Percentiles rank a stretch among this genome's conserved stretches.
phyloP scores from a whole-genome alignment of 1,140 invertebrate genomes.

The Solen grandis region DNA sequence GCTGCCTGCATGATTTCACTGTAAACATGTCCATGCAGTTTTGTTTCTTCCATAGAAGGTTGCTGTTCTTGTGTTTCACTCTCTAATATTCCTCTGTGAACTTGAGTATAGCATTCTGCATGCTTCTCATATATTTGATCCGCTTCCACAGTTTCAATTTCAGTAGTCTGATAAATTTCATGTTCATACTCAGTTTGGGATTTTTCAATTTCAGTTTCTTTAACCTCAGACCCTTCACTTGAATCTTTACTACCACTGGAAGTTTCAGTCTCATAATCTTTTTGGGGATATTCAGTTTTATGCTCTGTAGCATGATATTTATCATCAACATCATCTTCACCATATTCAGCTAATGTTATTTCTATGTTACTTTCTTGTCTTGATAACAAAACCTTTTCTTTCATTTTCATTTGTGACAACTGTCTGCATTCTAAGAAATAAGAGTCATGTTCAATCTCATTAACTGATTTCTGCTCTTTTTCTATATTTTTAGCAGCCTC shows the following conservation, averaged over 20 bases:
- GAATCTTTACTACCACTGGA: background rate
- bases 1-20: constrained; percentile 36
- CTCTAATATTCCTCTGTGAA: constrained; percentile 8
- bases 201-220: background rate
- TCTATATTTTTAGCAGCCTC: too few relatives aligned
- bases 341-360: constrained; percentile 50
- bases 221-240: background rate
- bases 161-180: background rate
- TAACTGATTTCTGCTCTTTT: background rate
- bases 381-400: constrained; percentile 43
- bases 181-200: background rate
- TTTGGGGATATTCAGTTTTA: background rate
- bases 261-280: background rate
- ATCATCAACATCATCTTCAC: constrained; percentile 13
- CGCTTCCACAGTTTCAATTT: background rate
- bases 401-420: constrained; percentile 9
- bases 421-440: constrained; percentile 29
- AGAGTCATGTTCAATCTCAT: constrained; percentile 13
- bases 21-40: constrained; percentile 21
- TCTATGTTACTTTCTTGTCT: constrained; percentile 53
- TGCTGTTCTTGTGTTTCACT: background rate
- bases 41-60: constrained; percentile 5
- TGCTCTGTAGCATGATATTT: background rate
- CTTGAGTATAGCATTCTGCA: background rate
- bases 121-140: background rate